Base-by-base conservation (phyloP, 2,113 vertebrate species). In the Morone saxatilis region DNA sequence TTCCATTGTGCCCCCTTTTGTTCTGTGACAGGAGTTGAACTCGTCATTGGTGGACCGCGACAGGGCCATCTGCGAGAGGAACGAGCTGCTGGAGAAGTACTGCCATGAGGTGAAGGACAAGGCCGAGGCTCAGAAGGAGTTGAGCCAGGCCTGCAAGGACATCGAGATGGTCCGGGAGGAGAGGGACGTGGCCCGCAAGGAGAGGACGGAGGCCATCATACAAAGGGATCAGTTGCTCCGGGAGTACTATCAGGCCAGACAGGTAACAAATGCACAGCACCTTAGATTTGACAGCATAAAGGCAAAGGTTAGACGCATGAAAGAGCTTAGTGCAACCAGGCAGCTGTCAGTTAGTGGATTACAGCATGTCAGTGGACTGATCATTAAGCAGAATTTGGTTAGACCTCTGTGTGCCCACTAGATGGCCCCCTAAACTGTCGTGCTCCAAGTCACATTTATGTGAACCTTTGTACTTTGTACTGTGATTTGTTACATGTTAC, bases 81-180 rank as follows among this genome's bases (percentile, higher is more conserved):
- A 98, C 80, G 97, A 98, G 91, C 95, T 98, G 80, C 95, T 98
- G 90, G 97, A 98, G 92, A 97, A 97, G 85, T 97, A 96, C 91
- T 97, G 97, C 90, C 96, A 97, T 68, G 97, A 97, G 91, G 96
- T 96, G 78, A 97, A 97, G 93, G 97, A 97, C 94, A 97, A 97
- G 95, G 95, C 96, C 16, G 96, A 97, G 93, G 96, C 97, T 54
- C 96, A 97, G 90, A 97, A 96, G 87, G 96, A 97, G 78, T 92
- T 98, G 91, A 97, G 96, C 89, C 97, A 98, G 95, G 97, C 96
- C 74, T 97, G 96, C 93, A 97, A 96, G 89, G 96, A 97, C 94
- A 97, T 97, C 36, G 97, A 97, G 93, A 96, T 94, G 2, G 96
- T 96, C 85, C 96, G 96, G 54, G 96, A 97, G 94, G 97, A 98